These are phyloP conservation scores for Rhodeus uyekii DNA, from an alignment of 2,797 vertebrate genomes.

Conservation along the genomic window DNA sequence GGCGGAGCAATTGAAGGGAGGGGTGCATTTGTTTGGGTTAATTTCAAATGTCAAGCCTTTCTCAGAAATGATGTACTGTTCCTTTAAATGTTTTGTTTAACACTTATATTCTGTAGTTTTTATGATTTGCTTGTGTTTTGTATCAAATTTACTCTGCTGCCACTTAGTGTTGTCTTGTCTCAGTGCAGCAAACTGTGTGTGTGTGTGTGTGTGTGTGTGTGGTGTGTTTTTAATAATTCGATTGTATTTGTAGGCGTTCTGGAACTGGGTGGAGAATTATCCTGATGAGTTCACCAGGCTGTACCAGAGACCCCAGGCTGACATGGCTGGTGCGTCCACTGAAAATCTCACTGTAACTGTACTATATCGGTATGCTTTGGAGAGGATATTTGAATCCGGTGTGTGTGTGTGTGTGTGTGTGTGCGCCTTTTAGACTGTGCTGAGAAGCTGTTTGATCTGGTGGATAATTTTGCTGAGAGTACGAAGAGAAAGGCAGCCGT, in stretches of 20 bases:
- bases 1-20: neutral
- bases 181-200: neutral
- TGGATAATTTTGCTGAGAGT: constrained; percentile 96
- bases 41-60: neutral
- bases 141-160: neutral
- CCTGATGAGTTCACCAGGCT: constrained; percentile 97
- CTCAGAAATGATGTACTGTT: neutral
- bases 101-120: neutral
- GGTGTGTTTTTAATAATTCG: neutral
- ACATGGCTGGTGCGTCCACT: constrained; percentile 89
- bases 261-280: constrained; percentile 89
- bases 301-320: constrained; percentile 93
- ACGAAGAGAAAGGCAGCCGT: constrained; percentile 96
- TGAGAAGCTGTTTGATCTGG: constrained; percentile 94
- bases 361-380: neutral
- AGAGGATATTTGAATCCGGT: neutral
- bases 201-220: too few relatives aligned
- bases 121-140: neutral
- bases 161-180: neutral
- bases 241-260: constrained; percentile 29
- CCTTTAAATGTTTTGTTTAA: neutral
- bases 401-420: constrained; percentile 23
- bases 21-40: neutral
- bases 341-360: neutral
- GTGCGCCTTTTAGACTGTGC: constrained; percentile 82